Percentiles rank a stretch among this genome's conserved stretches.
Conservation (phyloP, 2,797 vertebrate species). For the Ispidina picta region DNA sequence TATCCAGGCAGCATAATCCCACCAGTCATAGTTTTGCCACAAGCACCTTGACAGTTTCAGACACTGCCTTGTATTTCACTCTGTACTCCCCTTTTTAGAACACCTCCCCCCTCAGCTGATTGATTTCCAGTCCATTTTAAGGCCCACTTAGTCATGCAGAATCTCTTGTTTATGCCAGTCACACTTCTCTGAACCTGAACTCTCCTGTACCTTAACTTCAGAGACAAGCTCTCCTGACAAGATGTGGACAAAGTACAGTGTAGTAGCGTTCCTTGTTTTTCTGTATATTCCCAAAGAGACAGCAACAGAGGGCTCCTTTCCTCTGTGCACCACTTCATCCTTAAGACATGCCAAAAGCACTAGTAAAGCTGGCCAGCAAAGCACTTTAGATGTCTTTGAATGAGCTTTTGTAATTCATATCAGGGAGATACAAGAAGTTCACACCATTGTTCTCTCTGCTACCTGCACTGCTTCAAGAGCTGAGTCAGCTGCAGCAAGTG, state of each 20-base stretch:
- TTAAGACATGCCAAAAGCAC: not conserved
- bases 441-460: not conserved
- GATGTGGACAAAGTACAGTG: not conserved
- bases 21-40: no score
- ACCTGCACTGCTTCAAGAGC: not conserved
- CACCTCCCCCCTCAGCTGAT: not conserved
- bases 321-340: not conserved
- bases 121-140: not conserved
- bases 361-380: not conserved
- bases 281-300: not conserved
- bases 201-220: not conserved
- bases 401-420: not conserved
- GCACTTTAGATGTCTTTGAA: not conserved
- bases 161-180: rapidly evolving
- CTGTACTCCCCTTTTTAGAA: not conserved
- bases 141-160: not conserved
- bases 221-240: not conserved
- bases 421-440: not conserved
- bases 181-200: not conserved
- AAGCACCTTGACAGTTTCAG: no score
- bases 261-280: not conserved
- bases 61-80: not conserved
- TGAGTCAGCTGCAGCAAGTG: not conserved
- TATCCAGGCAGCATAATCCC: no score
- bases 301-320: not conserved